Evolutionary conservation across 1,140 invertebrate genomes (phyloP).

Genomic region (Olivierus martensii): DNA sequence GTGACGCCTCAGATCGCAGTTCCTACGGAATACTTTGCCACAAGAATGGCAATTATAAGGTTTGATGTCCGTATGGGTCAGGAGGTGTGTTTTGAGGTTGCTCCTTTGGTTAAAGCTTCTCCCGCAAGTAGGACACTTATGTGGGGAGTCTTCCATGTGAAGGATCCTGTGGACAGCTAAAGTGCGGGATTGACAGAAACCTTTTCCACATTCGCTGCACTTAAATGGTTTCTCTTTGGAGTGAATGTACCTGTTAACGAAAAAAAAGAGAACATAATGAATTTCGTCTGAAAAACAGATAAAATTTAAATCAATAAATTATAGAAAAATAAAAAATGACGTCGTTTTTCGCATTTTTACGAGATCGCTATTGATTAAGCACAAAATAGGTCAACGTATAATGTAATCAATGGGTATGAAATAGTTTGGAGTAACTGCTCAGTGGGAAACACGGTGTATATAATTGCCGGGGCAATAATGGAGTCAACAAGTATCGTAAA

Average conservation of each 20-base stretch:
- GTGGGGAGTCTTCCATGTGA: conserved; percentile 76
- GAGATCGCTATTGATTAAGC: no score
- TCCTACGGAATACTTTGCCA: conserved; percentile 26
- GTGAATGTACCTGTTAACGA: conserved; percentile 68
- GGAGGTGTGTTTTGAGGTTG: conserved; percentile 77
- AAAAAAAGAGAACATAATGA: background rate
- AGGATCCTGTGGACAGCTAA: conserved; percentile 85
- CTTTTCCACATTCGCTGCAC: conserved; percentile 87
- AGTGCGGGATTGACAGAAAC: conserved; percentile 90
- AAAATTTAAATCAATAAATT: no score
- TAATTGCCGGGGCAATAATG: no score
- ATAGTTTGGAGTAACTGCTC: no score
- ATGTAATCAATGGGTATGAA: no score
- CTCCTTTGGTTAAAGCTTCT: conserved; percentile 73
- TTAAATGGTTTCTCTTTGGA: conserved; percentile 96
- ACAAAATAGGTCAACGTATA: no score
- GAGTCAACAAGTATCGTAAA: no score
- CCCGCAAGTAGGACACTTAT: conserved; percentile 65
- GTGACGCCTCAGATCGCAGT: conserved; percentile 41
- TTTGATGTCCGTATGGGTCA: conserved; percentile 89
- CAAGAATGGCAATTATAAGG: conserved; percentile 41
- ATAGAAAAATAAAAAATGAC: no score
- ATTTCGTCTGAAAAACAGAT: no score
- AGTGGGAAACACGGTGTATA: no score
- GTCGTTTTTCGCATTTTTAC: no score